Percentiles rank a stretch among this genome's conserved stretches.
Conservation (phyloP, 2,113 vertebrate species). For the Burhinus bistriatus region DNA sequence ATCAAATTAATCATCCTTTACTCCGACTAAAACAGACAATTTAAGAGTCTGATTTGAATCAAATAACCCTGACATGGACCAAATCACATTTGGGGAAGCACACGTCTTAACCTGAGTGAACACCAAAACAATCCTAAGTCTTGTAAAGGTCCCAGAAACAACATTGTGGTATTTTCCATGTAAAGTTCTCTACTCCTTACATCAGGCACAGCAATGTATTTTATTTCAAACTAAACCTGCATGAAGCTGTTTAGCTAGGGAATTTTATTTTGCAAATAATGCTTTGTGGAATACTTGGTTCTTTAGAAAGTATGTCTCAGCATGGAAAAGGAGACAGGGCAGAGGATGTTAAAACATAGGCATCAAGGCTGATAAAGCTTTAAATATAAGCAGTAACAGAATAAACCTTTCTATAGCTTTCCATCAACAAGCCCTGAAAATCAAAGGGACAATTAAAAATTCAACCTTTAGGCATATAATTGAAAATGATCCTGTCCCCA, state of each 20-base stretch:
- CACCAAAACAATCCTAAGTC: not conserved
- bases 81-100: not conserved
- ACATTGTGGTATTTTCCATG: not conserved
- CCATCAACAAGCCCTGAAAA: not conserved
- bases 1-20: not conserved
- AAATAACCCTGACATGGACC: rapidly evolving
- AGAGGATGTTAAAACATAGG: not conserved
- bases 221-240: not conserved
- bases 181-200: not conserved
- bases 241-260: not conserved
- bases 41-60: not conserved
- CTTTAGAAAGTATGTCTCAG: not conserved
- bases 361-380: not conserved
- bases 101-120: not conserved
- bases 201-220: not conserved
- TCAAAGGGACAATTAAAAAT: not conserved
- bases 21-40: not conserved
- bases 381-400: not conserved
- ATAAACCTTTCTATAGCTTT: not conserved
- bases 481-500: not conserved
- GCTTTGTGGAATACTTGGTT: not conserved
- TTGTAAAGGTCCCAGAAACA: not conserved
- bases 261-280: not conserved
- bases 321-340: not conserved
- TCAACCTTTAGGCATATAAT: not conserved